These are phyloP conservation scores for Miniopterus natalensis DNA, from an alignment of 2,113 vertebrate species.

Conservation along the genomic window DNA sequence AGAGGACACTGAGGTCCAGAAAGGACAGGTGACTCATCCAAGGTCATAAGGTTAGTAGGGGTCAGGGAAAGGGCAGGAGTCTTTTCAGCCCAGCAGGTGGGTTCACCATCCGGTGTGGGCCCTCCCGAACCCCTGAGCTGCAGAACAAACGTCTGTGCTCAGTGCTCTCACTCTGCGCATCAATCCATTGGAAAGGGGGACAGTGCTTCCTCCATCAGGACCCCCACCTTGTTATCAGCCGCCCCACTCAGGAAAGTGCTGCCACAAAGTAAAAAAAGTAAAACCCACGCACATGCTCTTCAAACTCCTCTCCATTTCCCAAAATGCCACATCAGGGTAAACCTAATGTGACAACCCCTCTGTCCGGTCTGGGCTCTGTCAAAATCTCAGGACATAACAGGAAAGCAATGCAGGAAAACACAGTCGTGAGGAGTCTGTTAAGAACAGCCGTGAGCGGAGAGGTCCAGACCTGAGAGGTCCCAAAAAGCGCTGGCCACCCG, in stretches of 20 bases:
- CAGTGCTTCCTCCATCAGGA: background rate
- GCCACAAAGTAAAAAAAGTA: background rate
- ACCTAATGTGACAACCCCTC: background rate
- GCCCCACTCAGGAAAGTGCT: background rate
- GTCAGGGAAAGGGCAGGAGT: background rate
- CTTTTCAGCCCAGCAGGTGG: background rate
- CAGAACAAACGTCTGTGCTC: background rate
- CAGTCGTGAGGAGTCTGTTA: background rate
- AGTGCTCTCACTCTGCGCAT: background rate
- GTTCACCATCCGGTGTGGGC: background rate
- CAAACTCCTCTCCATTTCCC: background rate
- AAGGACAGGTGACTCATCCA: background rate
- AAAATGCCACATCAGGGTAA: background rate
- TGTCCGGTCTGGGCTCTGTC: background rate
- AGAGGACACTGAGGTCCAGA: background rate
- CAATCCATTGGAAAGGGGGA: background rate
- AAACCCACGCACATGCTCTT: background rate
- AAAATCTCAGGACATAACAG: background rate
- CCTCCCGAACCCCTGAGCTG: background rate
- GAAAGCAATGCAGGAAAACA: constrained; percentile 33
- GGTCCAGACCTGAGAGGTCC: background rate
- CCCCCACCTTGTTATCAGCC: background rate
- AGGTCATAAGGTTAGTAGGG: background rate
- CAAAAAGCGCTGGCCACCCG: background rate
- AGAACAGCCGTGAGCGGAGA: background rate